These are phyloP conservation scores for Polypterus senegalus DNA, from an alignment of 2,113 vertebrate genomes.

Conservation along the genomic window DNA sequence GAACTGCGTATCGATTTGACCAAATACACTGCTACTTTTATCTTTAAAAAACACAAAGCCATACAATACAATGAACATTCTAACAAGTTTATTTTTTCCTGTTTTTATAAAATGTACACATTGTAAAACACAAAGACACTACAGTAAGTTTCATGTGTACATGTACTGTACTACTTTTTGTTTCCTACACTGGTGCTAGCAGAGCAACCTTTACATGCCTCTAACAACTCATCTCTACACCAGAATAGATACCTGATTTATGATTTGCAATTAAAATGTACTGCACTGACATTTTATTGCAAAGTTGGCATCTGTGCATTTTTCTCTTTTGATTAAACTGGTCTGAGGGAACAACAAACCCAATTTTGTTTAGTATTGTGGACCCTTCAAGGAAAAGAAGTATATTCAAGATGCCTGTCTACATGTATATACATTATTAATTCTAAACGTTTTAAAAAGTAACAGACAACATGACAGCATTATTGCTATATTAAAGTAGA, in stretches of 20 bases:
- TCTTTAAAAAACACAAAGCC: background rate
- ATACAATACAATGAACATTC: constrained; percentile 12
- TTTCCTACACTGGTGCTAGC: constrained; percentile 56
- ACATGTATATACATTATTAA: background rate
- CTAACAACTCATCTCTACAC: constrained; percentile 45
- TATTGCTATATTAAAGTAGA: background rate
- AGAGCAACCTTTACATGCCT: constrained; percentile 43
- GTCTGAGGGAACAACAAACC: background rate
- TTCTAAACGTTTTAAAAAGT: background rate
- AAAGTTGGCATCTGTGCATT: constrained; percentile 27
- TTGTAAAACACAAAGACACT: constrained; percentile 48
- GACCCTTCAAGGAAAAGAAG: background rate
- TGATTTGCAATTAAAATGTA: constrained; percentile 35
- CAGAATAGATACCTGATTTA: constrained; percentile 62
- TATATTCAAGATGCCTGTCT: background rate
- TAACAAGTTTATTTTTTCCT: constrained; percentile 27
- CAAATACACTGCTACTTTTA: too few relatives aligned
- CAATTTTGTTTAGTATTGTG: background rate
- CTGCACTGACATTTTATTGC: constrained; percentile 33
- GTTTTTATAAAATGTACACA: constrained; percentile 39
- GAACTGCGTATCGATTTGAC: too few relatives aligned
- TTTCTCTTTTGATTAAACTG: background rate
- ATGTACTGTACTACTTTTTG: constrained; percentile 57
- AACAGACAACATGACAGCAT: background rate
- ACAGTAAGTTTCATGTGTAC: constrained; percentile 55